A percentile compares a stretch with the other conserved stretches of the same genome.
Conservation (phyloP, 2,888 invertebrate genomes). For the Lasiommata megera region DNA sequence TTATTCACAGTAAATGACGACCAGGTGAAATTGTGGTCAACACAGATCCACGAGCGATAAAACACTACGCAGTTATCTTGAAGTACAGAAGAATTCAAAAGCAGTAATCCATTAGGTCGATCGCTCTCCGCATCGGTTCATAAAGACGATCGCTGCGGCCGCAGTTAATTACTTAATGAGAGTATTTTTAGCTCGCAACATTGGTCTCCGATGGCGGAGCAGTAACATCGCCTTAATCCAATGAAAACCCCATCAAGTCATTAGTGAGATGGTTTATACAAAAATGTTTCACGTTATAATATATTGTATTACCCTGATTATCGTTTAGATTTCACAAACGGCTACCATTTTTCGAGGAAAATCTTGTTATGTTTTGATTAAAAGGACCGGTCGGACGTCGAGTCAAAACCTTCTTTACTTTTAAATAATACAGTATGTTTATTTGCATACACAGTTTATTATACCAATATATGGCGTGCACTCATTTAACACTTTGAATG, state of each 20-base stretch:
- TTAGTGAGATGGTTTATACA: not conserved
- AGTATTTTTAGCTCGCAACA: slow-evolving; percentile 17
- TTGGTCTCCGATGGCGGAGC: not conserved
- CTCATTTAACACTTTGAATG: too few species aligned
- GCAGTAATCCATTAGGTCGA: slow-evolving; percentile 31
- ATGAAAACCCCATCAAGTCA: not conserved
- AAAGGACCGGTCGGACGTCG: too few species aligned
- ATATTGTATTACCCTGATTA: not conserved
- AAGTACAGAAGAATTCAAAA: slow-evolving; percentile 17
- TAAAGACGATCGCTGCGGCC: slow-evolving; percentile 27
- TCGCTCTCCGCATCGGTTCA: slow-evolving; percentile 26
- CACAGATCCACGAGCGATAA: not conserved
- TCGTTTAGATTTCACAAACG: not conserved
- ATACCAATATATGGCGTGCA: too few species aligned
- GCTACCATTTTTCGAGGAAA: too few species aligned
- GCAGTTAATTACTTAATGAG: slow-evolving; percentile 33
- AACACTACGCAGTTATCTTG: slow-evolving; percentile 17
- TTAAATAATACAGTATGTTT: too few species aligned
- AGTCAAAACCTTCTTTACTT: too few species aligned
- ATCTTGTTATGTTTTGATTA: too few species aligned
- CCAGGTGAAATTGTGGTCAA: not conserved
- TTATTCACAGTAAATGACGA: not conserved
- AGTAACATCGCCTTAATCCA: slow-evolving; percentile 1
- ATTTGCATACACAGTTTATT: too few species aligned
- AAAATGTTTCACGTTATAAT: not conserved